These are phyloP conservation scores for Tangara arthus DNA, from an alignment of 2,797 vertebrate genomes.

Conservation along the genomic window DNA sequence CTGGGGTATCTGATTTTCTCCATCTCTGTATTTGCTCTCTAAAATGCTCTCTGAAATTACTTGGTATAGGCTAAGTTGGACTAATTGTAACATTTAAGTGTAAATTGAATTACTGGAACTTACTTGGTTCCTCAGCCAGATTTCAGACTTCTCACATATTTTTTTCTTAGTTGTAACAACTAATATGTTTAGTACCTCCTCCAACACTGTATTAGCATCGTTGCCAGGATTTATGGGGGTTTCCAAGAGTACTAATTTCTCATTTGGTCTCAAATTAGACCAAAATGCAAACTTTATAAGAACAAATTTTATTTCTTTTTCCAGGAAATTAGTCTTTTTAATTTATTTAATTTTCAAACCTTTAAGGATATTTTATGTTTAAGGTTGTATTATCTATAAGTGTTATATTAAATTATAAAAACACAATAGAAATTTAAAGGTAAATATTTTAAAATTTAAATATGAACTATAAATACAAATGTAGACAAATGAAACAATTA, in stretches of 20 bases:
- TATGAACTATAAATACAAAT: background rate
- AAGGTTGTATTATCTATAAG: background rate
- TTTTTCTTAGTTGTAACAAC: background rate
- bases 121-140: background rate
- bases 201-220: background rate
- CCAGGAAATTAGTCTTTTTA: background rate
- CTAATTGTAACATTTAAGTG: background rate
- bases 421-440: background rate
- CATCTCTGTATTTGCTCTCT: background rate
- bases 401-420: background rate
- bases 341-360: background rate
- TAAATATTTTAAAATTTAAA: background rate
- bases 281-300: background rate
- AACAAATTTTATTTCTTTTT: background rate
- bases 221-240: background rate
- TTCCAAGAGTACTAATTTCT: background rate
- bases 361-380: background rate
- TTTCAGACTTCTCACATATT: background rate
- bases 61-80: background rate
- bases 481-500: background rate
- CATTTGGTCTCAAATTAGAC: background rate
- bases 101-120: constrained; percentile 32
- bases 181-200: background rate
- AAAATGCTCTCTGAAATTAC: background rate
- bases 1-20: background rate